Conservation (phyloP, 1,140 invertebrate species). For the Octopus sinensis region DNA sequence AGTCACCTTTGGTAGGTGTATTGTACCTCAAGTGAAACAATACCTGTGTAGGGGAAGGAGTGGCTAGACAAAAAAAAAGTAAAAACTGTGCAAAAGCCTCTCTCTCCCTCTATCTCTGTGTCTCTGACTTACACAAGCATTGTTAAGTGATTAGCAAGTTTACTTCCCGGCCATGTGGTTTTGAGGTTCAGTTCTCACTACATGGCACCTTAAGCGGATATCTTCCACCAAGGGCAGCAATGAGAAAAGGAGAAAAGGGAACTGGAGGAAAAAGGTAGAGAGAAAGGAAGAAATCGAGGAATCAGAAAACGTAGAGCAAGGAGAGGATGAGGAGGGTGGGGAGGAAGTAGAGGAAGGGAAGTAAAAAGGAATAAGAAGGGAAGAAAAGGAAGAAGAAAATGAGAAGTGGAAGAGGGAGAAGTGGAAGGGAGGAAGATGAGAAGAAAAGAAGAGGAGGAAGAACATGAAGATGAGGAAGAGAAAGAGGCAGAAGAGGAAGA, state of each 20-base stretch:
- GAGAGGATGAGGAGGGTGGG: neutral
- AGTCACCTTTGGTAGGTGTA: too few species aligned
- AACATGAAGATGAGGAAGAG: conserved; percentile 8
- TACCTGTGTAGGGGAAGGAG: too few species aligned
- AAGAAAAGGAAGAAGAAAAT: neutral
- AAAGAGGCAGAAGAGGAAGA: neutral
- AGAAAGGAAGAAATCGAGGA: neutral
- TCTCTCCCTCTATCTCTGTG: too few species aligned
- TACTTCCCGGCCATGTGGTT: too few species aligned
- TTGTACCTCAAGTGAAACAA: too few species aligned
- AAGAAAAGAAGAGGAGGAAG: neutral
- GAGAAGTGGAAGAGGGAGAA: conserved; percentile 8
- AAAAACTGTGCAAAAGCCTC: too few species aligned
- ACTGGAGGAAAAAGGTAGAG: neutral
- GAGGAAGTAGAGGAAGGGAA: neutral
- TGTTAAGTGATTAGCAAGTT: too few species aligned
- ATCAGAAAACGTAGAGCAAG: neutral
- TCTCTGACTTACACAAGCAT: too few species aligned
- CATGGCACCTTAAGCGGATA: too few species aligned
- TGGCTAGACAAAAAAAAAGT: too few species aligned
- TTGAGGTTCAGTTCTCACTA: too few species aligned
- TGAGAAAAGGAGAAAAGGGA: neutral
- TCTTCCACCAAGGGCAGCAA: neutral
- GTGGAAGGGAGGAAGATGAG: neutral
- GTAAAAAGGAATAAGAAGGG: neutral